A percentile compares a stretch with the other conserved stretches of the same genome.
These are phyloP conservation scores for Amphipyra tragopoginis DNA, from an alignment of 2,888 invertebrate genomes.

Conservation along the genomic window DNA sequence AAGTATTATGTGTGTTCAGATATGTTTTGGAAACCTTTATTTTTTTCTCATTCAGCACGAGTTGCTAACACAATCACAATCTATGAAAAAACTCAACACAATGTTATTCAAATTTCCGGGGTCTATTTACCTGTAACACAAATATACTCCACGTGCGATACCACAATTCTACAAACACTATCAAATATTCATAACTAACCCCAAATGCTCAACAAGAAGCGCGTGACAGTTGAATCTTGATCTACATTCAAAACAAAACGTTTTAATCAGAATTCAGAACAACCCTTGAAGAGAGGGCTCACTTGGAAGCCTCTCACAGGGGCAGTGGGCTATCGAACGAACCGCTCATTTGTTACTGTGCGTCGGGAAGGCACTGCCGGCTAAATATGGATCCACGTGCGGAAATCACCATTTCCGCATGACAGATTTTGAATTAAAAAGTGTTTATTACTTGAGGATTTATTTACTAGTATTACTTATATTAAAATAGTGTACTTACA, in stretches of 20 bases:
- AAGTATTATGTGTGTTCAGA: no score
- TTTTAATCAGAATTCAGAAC: constrained; percentile 70
- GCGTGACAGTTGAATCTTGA: constrained; percentile 49
- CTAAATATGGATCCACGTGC: constrained; percentile 83
- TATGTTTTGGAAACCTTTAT: no score
- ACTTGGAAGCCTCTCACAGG: constrained; percentile 85
- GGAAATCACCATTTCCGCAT: constrained; percentile 71
- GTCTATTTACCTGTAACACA: constrained; percentile 33
- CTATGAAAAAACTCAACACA: neutral
- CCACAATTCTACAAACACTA: constrained; percentile 39
- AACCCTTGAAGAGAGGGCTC: constrained; percentile 78
- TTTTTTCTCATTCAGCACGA: no score
- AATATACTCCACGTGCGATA: constrained; percentile 51
- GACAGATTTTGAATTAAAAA: constrained; percentile 68
- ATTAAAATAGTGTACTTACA: constrained; percentile 76
- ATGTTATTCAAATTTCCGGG: neutral
- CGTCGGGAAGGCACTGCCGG: constrained; percentile 76
- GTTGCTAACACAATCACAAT: neutral
- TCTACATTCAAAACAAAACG: constrained; percentile 61
- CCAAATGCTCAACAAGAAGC: constrained; percentile 45
- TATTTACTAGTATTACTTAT: constrained; percentile 6
- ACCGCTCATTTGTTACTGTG: constrained; percentile 85
- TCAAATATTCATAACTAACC: constrained; percentile 50
- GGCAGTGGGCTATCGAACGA: constrained; percentile 90
- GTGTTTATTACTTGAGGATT: constrained; percentile 3